These are phyloP conservation scores for Yponomeuta evonymella DNA, from an alignment of 2,888 invertebrate species.

Conservation along the genomic window DNA sequence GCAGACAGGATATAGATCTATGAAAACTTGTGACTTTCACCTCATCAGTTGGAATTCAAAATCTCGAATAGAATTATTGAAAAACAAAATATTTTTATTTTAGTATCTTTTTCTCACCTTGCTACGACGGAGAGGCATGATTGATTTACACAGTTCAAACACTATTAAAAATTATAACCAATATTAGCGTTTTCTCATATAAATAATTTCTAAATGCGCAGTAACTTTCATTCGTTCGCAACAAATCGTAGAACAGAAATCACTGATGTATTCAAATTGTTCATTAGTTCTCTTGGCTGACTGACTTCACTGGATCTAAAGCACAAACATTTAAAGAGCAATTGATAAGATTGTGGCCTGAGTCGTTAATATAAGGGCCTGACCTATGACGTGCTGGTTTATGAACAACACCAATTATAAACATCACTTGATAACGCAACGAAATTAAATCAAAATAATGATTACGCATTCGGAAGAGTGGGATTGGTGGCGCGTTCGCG, in stretches of 20 bases:
- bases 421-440: conserved; percentile 52
- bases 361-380: conserved; percentile 22
- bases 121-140: conserved; percentile 66
- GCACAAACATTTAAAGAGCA: conserved; percentile 71
- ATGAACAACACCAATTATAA: conserved; percentile 64
- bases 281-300: conserved; percentile 47
- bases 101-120: conserved; percentile 42
- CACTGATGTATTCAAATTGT: conserved; percentile 19
- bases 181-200: conserved; percentile 3
- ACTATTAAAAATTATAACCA: neutral
- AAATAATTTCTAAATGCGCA: conserved; percentile 8
- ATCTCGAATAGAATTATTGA: neutral
- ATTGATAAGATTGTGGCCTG: conserved; percentile 60
- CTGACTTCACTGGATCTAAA: conserved; percentile 65
- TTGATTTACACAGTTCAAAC: conserved; percentile 29
- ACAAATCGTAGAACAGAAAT: conserved; percentile 10
- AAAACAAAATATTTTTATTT: neutral
- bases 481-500: neutral
- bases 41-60: neutral
- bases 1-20: neutral
- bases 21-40: neutral
- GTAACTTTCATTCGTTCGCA: neutral
- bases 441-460: conserved; percentile 58
- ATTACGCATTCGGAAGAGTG: conserved; percentile 40
- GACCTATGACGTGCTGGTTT: conserved; percentile 63